Conservation (phyloP, 2,888 invertebrate species). For the Cheilosia impressa region DNA sequence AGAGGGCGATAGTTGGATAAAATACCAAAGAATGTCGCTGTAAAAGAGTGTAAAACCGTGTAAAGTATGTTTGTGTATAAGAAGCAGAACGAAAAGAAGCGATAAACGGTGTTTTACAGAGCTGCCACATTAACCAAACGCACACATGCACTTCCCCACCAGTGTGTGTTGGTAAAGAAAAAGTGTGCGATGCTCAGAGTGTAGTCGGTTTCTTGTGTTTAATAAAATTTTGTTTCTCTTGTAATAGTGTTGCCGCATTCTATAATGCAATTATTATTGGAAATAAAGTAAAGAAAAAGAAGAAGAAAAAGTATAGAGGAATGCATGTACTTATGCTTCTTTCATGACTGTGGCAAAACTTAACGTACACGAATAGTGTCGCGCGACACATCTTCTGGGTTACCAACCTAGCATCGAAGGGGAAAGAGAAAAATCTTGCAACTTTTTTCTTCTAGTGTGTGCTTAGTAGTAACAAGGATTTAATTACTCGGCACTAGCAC, state of each 20-base stretch:
- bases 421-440: neutral
- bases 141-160: constrained; percentile 1
- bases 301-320: constrained; percentile 51
- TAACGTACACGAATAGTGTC: constrained; percentile 63
- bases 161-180: constrained; percentile 37
- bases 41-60: constrained; percentile 68
- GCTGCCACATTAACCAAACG: constrained; percentile 55
- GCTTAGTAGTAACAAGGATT: constrained; percentile 58
- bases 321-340: constrained; percentile 66
- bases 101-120: constrained; percentile 60
- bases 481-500: constrained; percentile 57
- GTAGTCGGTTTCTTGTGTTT: constrained; percentile 7
- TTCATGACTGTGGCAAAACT: constrained; percentile 61
- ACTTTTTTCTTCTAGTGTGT: constrained; percentile 15
- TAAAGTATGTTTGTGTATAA: constrained; percentile 51
- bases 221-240: constrained; percentile 10
- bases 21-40: constrained; percentile 71
- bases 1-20: constrained; percentile 43
- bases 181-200: constrained; percentile 50
- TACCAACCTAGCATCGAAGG: neutral
- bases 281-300: constrained; percentile 51
- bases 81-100: constrained; percentile 66
- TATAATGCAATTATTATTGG: constrained; percentile 75
- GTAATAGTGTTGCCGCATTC: constrained; percentile 74
- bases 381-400: constrained; percentile 54